phyloP scores from a whole-genome alignment of 2,113 vertebrate species.

The Indicator maculatus region DNA sequence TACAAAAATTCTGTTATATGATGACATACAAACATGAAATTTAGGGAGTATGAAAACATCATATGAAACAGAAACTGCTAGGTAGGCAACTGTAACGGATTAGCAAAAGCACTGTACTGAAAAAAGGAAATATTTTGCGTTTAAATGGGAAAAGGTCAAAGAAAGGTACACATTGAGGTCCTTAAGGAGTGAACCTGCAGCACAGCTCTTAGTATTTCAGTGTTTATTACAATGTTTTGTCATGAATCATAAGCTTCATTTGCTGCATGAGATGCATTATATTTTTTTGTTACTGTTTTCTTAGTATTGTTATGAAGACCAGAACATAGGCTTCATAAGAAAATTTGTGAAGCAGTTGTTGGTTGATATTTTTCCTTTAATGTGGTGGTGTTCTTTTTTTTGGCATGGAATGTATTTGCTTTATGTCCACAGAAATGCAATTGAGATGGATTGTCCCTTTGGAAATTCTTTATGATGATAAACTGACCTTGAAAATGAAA shows the following conservation, averaged over 20 bases:
- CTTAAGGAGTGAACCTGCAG: not conserved
- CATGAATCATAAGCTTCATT: not conserved
- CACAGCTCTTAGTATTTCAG: not conserved
- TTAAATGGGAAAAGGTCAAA: not conserved
- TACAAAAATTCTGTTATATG: not conserved
- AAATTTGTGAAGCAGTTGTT: not conserved
- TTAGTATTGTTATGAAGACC: not conserved
- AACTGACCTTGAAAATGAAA: not conserved
- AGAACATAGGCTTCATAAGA: not conserved
- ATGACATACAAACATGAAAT: not conserved
- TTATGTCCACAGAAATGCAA: not conserved
- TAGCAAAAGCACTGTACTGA: not conserved
- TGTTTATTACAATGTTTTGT: not conserved
- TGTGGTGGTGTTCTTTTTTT: not conserved
- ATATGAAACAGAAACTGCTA: not conserved
- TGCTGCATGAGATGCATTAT: not conserved
- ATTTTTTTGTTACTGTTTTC: not conserved
- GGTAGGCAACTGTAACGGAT: not conserved
- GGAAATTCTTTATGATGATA: not conserved
- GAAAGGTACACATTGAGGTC: not conserved
- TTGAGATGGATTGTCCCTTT: not conserved
- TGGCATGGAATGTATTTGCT: not conserved
- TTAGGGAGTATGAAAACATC: not conserved
- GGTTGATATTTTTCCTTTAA: not conserved
- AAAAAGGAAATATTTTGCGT: not conserved